Evolutionary conservation across 1,140 invertebrate genomes (phyloP), one percentile per base, ranked within the genome.

Genomic region (Protaetia brevitarsis): DNA sequence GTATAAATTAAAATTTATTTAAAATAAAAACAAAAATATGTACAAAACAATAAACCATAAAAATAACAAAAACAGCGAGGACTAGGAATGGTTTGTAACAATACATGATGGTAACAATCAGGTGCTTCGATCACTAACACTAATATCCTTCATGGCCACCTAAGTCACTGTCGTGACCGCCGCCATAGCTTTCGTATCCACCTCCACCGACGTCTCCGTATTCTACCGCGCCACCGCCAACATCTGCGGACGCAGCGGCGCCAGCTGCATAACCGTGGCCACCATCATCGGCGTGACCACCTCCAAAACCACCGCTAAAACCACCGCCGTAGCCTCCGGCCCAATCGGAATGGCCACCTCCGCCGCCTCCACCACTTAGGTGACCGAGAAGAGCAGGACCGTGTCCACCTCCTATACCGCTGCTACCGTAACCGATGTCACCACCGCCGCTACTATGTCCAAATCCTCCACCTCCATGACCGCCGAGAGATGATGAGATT

Each of bases 71-170:
- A 59, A 10, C 3, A 29, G 29, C 13, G 57, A 29, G 57, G 57
- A 59, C 57, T 59, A 59, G 57, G 57, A 59, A 27, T 31, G 7
- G 23, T 59, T 59, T 59, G 57, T 59, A 59, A 59, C 57, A n/a
- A 11, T 16, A 59, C 11, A 28, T 7, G 7, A 13, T 59, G 13
- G 7, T n/a, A 19, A 34, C 31, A 29, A 59, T 51, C 26, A 13
- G 58, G 26, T 27, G 30, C 27, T 30, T 60, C 2, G 16, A 60
- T 60, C 13, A 23, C 13, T 10, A 26, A 36, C 11, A n/a, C 21
- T 63, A 36, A 63, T 75, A 75, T 64, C 73, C 73, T 10, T 67
- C 64, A 61, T 75, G 73, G 29, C 72, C 71, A 63, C 68, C 41
- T 10, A 51, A 10, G 41, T 65, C 63, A 63, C 69, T 66, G 13